Evolutionary conservation across 2,797 vertebrate genomes (phyloP).

Genomic region (Streptopelia turtur): DNA sequence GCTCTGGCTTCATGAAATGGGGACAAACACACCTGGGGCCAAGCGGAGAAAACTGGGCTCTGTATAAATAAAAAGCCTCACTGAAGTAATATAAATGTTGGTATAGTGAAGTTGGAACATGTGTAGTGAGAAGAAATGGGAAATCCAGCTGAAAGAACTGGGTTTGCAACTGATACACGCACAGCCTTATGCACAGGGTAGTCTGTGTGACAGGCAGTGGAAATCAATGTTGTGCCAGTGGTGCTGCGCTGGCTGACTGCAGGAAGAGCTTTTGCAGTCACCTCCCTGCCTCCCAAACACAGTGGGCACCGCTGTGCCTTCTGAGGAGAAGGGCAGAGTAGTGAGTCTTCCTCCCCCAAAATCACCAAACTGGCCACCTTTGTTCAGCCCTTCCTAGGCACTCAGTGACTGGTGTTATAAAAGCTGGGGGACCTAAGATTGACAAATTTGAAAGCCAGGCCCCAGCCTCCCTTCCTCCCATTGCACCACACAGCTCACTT

Average conservation of each 20-base stretch:
- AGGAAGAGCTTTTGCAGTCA: background rate
- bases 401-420: background rate
- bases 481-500: background rate
- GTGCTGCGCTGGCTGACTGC: background rate
- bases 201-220: background rate
- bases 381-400: background rate
- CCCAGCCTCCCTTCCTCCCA: background rate
- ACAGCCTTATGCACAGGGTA: background rate
- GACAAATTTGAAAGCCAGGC: background rate
- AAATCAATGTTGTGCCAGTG: background rate
- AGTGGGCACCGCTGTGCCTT: background rate
- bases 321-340: background rate
- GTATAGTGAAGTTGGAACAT: constrained; percentile 32
- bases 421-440: background rate
- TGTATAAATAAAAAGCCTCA: background rate
- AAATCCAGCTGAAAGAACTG: background rate
- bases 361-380: background rate
- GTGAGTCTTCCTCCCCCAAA: background rate
- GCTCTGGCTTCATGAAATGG: constrained; percentile 62
- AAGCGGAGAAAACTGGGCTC: background rate
- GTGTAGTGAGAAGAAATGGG: constrained; percentile 2
- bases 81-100: constrained; percentile 22
- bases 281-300: background rate
- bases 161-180: background rate
- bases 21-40: constrained; percentile 54